Evolutionary conservation across 2,888 invertebrate genomes (phyloP), one percentile per base, ranked within the genome.

Genomic region (Epinotia ramella): DNA sequence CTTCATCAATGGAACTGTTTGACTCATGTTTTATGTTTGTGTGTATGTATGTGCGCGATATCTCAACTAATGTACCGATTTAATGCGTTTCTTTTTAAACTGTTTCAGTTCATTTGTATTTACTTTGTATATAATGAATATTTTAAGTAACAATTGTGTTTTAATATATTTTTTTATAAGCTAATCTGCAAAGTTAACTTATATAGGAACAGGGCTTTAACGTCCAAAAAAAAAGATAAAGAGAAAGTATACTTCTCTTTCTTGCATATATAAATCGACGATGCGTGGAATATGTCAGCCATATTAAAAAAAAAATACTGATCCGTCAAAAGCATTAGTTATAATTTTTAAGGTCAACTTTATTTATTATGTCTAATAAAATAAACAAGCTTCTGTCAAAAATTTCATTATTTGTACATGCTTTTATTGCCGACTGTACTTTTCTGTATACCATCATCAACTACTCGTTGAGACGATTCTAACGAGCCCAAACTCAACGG

Each of bases 91-190:
- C 24, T 9, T 7, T 16, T 49, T 40, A 0, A 4, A 49, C 28
- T 12, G 53, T 33, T 56, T 5, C 56, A 11, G 11, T 16, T n/a
- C n/a, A 12, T 2, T 33, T 24, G 68, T 68, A 68, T 46, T 68
- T 66, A 49, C 33, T 66, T 33, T 74, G 69, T 69, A 74, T 74
- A 74, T 74, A 74, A 64, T 69, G 69, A 56, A 63, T 72, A 64
- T 64, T 68, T 44, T 68, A 57, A 68, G 63, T 40, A 62, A 53
- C 11, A 67, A 67, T 18, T 57, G 66, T 66, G 33, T 68, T 68
- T 67, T 57, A 67, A 44, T 68, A 59, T 44, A 44, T 13, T 33
- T 57, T 68, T 67, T 33, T 57, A 40, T 13, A 28, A 11, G 24
- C 24, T 40, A 0, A 40, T 49, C 49, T 49, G 12, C 28, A 13